Conservation (phyloP, 2,113 vertebrate genomes). For the Cyprinodon brontotheroides region DNA sequence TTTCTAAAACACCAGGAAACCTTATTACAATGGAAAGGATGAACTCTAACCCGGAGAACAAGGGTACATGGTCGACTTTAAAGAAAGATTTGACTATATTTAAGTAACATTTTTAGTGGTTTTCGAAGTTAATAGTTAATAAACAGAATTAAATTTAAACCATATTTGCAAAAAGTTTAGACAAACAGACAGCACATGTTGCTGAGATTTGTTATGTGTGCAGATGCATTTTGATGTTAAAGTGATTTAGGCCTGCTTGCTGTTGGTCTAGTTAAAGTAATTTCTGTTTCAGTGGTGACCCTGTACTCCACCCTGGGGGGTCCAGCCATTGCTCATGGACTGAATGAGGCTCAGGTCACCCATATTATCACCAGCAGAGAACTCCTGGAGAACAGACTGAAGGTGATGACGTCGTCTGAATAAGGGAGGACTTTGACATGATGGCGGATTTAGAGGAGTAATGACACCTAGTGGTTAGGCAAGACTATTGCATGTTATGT, state of each 20-base stretch:
- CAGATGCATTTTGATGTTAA: not conserved
- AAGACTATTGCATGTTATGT: not conserved
- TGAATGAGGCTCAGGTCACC: constrained; percentile 92
- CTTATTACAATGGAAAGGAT: no score
- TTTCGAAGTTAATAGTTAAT: no score
- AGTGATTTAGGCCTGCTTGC: not conserved
- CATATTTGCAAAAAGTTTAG: no score
- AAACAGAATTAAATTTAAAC: no score
- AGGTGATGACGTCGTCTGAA: constrained; percentile 76
- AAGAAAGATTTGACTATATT: no score
- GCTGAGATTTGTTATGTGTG: no score
- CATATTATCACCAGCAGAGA: constrained; percentile 95
- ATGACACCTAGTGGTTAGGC: not conserved
- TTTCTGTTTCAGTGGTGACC: constrained; percentile 86
- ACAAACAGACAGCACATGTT: no score
- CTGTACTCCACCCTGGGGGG: constrained; percentile 94
- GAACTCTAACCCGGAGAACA: no score
- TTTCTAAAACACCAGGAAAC: no score
- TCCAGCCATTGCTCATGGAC: constrained; percentile 89
- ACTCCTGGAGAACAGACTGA: constrained; percentile 89
- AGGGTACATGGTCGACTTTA: no score
- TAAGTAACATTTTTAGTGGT: no score
- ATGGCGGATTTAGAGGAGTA: not conserved
- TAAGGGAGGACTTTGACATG: not conserved
- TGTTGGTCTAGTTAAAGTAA: not conserved